phyloP scores from a whole-genome alignment of 2,888 invertebrate species.

The Andrena chrysosceles region DNA sequence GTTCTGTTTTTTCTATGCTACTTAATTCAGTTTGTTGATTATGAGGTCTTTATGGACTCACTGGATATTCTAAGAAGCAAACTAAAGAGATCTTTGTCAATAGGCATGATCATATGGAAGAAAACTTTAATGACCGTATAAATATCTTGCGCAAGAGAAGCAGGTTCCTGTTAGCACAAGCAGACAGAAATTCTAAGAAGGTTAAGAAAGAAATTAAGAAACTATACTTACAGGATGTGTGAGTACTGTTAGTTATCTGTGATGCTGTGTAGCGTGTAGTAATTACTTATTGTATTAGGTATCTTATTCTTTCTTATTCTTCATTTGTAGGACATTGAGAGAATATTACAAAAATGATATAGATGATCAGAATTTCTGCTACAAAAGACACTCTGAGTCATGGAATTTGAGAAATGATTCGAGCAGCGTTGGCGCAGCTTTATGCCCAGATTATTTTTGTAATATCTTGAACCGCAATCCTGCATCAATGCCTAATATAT shows the following conservation, averaged over 20 bases:
- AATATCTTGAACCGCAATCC: constrained; percentile 1
- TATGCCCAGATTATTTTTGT: constrained; percentile 61
- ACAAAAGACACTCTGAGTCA: constrained; percentile 30
- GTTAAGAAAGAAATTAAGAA: constrained; percentile 60
- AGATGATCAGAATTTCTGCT: neutral
- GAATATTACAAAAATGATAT: constrained; percentile 16
- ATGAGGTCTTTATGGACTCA: neutral
- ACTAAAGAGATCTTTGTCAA: constrained; percentile 2
- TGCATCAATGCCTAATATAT: constrained; percentile 54
- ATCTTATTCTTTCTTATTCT: neutral
- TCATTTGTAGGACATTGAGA: constrained; percentile 31
- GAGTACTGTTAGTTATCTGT: constrained; percentile 42
- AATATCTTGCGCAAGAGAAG: constrained; percentile 70
- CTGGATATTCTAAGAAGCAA: neutral
- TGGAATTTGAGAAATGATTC: constrained; percentile 74
- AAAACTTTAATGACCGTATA: constrained; percentile 55
- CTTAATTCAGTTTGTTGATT: neutral
- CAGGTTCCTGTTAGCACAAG: constrained; percentile 57
- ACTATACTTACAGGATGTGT: constrained; percentile 58
- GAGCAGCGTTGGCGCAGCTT: constrained; percentile 52
- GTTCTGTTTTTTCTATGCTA: neutral
- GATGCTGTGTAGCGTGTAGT: neutral
- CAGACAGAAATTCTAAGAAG: constrained; percentile 58
- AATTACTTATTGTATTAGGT: neutral
- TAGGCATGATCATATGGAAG: constrained; percentile 57